These are phyloP conservation scores for Chinchilla lanigera DNA, from an alignment of 2,113 vertebrate genomes.

Conservation along the genomic window DNA sequence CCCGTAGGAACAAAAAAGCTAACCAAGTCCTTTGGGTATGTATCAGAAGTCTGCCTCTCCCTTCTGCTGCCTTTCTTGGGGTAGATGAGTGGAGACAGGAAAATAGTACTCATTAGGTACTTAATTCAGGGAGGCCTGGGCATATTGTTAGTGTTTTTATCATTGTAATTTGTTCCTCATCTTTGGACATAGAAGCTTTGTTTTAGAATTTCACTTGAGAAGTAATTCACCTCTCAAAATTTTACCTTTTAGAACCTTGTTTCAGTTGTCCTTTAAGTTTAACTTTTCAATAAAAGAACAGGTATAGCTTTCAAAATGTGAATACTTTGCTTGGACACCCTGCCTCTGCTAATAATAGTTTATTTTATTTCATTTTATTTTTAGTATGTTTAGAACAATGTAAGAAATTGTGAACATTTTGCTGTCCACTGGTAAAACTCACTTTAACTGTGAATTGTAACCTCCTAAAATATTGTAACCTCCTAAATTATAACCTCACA, in stretches of 20 bases:
- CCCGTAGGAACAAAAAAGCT: constrained; percentile 99
- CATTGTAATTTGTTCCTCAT: background rate
- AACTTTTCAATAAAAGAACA: background rate
- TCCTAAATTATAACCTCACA: background rate
- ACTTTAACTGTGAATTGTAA: background rate
- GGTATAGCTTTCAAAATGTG: background rate
- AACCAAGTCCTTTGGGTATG: constrained; percentile 99
- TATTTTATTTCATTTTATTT: too few relatives aligned
- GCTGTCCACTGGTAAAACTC: background rate
- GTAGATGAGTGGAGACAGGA: background rate
- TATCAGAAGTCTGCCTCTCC: constrained; percentile 3
- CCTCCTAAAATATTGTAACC: background rate
- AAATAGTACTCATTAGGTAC: too few relatives aligned
- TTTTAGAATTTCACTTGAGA: background rate
- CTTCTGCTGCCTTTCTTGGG: background rate
- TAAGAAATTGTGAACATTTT: background rate
- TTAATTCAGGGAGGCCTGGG: background rate
- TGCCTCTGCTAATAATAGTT: background rate
- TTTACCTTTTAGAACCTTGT: background rate
- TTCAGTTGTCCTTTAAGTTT: background rate
- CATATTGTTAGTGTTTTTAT: background rate
- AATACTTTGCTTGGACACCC: background rate
- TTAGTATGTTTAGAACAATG: background rate
- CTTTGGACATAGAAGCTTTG: background rate
- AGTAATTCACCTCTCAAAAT: background rate